These are phyloP conservation scores for Epinephelus fuscoguttatus DNA, from an alignment of 2,113 vertebrate genomes.

Conservation along the genomic window DNA sequence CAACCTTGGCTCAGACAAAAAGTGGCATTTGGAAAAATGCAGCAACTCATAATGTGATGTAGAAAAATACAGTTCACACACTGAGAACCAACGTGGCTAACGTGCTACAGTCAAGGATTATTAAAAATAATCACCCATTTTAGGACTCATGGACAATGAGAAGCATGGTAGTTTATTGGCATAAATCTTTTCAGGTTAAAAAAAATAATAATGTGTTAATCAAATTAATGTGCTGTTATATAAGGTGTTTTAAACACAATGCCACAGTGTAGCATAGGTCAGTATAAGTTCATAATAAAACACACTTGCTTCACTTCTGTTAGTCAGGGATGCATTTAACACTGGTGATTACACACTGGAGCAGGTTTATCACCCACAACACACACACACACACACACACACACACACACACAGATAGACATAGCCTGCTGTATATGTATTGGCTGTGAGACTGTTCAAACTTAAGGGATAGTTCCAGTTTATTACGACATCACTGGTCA, in stretches of 20 bases:
- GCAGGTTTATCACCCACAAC: constrained; percentile 24
- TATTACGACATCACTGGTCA: no score
- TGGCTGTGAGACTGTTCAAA: no score
- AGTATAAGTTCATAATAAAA: background rate
- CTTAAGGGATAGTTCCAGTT: no score
- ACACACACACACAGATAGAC: no score
- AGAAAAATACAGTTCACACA: constrained; percentile 39
- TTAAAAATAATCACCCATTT: constrained; percentile 32
- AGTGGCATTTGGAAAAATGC: constrained; percentile 7
- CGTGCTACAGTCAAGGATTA: constrained; percentile 32
- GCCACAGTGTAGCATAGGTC: background rate
- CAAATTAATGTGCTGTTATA: constrained; percentile 24
- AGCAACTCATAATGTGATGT: constrained; percentile 18
- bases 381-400: background rate
- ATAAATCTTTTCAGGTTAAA: background rate
- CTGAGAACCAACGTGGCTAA: constrained; percentile 12
- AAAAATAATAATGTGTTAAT: background rate
- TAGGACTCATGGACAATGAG: background rate
- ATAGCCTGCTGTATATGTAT: background rate
- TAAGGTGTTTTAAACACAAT: background rate
- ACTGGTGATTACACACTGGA: constrained; percentile 21
- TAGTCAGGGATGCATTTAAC: constrained; percentile 21
- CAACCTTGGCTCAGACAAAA: constrained; percentile 58
- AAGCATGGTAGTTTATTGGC: background rate
- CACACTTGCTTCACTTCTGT: background rate